phyloP scores from a whole-genome alignment of 2,113 vertebrate genomes.

The Podarcis cretensis region DNA sequence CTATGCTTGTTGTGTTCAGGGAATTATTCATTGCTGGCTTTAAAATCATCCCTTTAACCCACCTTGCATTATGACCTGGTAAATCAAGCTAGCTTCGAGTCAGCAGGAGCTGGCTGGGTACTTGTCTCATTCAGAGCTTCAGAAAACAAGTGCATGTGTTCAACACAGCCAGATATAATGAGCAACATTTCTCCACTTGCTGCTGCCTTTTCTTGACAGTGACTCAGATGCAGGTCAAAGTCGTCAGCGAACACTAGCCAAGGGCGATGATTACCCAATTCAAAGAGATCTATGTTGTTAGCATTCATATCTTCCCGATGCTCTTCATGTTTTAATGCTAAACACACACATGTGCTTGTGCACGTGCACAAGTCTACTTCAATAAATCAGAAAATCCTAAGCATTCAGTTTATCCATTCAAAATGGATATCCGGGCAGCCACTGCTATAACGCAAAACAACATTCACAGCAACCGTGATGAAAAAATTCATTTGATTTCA shows the following conservation, averaged over 20 bases:
- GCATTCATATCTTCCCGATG: background rate
- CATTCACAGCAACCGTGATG: background rate
- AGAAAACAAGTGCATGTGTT: slow-evolving; percentile 6
- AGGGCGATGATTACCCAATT: slow-evolving; percentile 33
- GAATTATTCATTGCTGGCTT: slow-evolving; percentile 35
- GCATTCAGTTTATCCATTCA: background rate
- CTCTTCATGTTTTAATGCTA: slow-evolving; percentile 2
- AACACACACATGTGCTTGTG: slow-evolving; percentile 1
- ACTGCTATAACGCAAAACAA: slow-evolving; percentile 33
- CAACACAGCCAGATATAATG: slow-evolving; percentile 39
- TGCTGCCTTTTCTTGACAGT: slow-evolving; percentile 42
- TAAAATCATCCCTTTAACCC: slow-evolving; percentile 35
- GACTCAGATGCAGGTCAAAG: slow-evolving; percentile 45
- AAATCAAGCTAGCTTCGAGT: slow-evolving; percentile 9
- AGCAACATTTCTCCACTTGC: slow-evolving; percentile 46
- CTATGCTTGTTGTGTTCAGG: background rate
- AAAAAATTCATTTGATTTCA: background rate
- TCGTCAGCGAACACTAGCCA: slow-evolving; percentile 31
- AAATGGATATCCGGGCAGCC: background rate
- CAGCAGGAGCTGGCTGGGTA: slow-evolving; percentile 29
- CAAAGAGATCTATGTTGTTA: background rate
- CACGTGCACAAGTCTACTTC: background rate
- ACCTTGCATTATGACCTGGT: slow-evolving; percentile 53
- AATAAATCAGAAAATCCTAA: background rate
- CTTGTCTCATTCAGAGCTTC: background rate